Percentiles rank a stretch among this genome's conserved stretches.
Conservation (phyloP, 2,888 invertebrate species). For the Drosophila emarginata region DNA sequence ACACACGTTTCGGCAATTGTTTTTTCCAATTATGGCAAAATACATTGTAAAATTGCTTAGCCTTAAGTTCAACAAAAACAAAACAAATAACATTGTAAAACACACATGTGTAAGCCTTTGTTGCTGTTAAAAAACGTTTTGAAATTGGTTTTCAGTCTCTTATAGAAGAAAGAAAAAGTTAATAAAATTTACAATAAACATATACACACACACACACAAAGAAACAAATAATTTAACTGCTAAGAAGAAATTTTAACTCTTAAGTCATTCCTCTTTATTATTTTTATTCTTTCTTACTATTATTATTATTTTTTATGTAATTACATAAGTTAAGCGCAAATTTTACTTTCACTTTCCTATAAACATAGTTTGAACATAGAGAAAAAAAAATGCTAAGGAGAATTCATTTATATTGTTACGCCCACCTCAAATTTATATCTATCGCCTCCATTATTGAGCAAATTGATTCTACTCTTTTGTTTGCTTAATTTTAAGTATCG, state of each 20-base stretch:
- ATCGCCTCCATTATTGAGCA: conserved; percentile 13
- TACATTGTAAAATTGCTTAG: conserved; percentile 67
- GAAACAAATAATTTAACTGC: conserved; percentile 57
- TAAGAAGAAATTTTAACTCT: conserved; percentile 74
- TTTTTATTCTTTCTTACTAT: conserved; percentile 20
- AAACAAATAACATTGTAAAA: conserved; percentile 42
- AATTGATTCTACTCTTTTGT: conserved; percentile 19
- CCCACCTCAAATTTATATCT: conserved; percentile 10
- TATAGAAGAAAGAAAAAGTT: conserved; percentile 20
- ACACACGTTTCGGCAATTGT: conserved; percentile 34
- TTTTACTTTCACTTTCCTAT: conserved; percentile 6
- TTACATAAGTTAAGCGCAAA: conserved; percentile 64
- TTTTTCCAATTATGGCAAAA: conserved; percentile 33
- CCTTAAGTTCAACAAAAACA: conserved; percentile 49
- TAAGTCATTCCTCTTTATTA: conserved; percentile 75
- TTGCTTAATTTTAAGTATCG: conserved; percentile 5
- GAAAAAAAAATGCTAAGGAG: neutral
- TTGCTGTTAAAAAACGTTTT: conserved; percentile 42
- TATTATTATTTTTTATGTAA: conserved; percentile 4
- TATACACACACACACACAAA: conserved; percentile 66
- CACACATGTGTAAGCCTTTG: conserved; percentile 27
- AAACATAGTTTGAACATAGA: conserved; percentile 4
- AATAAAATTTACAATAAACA: neutral
- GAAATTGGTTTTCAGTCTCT: conserved; percentile 16
- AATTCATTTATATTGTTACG: neutral